phyloP scores from a whole-genome alignment of 2,113 vertebrate species.

The Castor canadensis region DNA sequence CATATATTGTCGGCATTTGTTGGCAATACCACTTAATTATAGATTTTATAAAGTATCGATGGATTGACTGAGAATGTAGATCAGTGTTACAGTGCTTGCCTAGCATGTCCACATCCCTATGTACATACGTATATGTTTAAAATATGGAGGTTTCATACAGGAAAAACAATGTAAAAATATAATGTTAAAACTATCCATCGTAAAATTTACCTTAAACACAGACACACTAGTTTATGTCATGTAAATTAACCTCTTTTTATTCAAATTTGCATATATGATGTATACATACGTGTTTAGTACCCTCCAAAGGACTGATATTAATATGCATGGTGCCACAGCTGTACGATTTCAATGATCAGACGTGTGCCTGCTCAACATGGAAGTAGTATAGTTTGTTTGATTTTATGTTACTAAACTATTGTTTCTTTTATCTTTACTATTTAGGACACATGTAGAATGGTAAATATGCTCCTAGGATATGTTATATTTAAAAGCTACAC shows the following conservation, averaged over 20 bases:
- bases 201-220: neutral
- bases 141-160: no score
- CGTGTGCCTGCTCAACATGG: accelerated
- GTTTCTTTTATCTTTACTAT: no score
- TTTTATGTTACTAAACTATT: no score
- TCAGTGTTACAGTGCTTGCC: no score
- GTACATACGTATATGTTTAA: no score
- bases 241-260: neutral
- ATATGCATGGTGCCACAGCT: no score
- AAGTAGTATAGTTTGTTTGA: neutral
- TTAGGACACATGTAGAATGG: neutral
- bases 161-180: no score
- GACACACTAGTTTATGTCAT: neutral
- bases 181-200: no score
- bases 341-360: neutral
- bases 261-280: neutral
- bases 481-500: neutral
- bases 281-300: no score
- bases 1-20: neutral
- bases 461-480: neutral
- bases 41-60: neutral
- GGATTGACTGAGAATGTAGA: no score
- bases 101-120: no score
- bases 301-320: neutral
- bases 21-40: neutral